Percentiles rank a stretch among this genome's conserved stretches.
phyloP scores from a whole-genome alignment of 2,113 vertebrate species.

The Leptobrachium leishanense region DNA sequence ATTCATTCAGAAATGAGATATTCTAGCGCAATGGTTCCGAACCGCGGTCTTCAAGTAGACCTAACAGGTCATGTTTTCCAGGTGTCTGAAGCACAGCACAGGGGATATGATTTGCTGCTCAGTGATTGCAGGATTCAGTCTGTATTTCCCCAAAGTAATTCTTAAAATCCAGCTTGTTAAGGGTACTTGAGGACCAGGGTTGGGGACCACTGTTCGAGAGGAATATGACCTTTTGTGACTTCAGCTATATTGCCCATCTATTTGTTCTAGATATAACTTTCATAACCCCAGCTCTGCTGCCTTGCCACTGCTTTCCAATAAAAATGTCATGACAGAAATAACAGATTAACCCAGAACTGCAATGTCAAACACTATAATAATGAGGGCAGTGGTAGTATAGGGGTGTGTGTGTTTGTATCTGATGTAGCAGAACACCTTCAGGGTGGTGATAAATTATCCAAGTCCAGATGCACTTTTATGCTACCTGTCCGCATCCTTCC shows the following conservation, averaged over 20 bases:
- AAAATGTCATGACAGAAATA: conserved; percentile 61
- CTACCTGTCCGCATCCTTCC: conserved; percentile 36
- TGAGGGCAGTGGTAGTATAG: conserved; percentile 21
- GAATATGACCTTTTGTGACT: neutral
- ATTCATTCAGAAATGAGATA: too few species aligned
- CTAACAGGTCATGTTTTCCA: too few species aligned
- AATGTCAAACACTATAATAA: conserved; percentile 51
- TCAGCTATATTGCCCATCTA: neutral
- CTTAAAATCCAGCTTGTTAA: too few species aligned
- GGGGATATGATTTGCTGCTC: too few species aligned
- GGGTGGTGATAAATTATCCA: conserved; percentile 8
- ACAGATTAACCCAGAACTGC: conserved; percentile 53
- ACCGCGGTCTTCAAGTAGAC: too few species aligned
- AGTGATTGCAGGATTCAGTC: too few species aligned
- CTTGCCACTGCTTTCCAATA: conserved; percentile 39
- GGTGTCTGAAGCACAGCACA: too few species aligned
- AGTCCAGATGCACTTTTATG: conserved; percentile 13
- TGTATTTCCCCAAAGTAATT: too few species aligned
- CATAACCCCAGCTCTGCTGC: conserved; percentile 55
- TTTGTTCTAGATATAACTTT: conserved; percentile 48
- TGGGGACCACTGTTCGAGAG: too few species aligned
- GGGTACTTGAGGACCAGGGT: too few species aligned
- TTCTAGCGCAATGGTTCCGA: too few species aligned
- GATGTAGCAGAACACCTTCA: conserved; percentile 26
- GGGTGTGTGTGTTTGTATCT: conserved; percentile 49